Evolutionary conservation across 2,113 vertebrate species (phyloP), one percentile per base, ranked within the genome.

Genomic region (Amphiprion ocellaris): DNA sequence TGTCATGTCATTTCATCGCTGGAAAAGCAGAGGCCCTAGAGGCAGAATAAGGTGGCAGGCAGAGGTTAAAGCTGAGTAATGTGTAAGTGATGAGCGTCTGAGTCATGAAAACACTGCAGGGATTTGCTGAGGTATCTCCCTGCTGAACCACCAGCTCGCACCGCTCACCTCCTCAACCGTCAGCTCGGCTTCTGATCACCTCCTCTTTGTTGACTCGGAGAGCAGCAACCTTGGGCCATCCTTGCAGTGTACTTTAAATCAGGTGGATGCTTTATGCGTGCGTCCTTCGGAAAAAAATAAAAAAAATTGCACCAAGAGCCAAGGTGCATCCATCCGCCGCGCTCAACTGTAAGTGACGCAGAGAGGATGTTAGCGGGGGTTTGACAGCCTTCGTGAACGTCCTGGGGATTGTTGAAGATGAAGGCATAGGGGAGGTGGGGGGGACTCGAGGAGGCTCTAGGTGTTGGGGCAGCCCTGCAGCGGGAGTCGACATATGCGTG

Each of bases 11-110:
- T 83, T 74, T 89, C 68, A 82, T 70, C 79, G 74, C 59, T 82
- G 56, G 78, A 65, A 54, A 62, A 55, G 66, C 21, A 62, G 46
- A 62, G 65, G 59, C 56, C 75, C 41, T 10, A 10, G 6, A 14
- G 74, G 37, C 63, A 53, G 47, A 56, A 50, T 28, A 33, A 67
- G 16, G 53, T 63, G 53, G 49, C 65, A 56, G 21, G 74, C 24
- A 30, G 56, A 84, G 78, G 82, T 79, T 87, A 74, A 23, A 74
- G 79, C 83, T 84, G 83, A 89, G 52, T 87, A 87, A 89, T 90
- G 59, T 80, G 70, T 65, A 84, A 82, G 74, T 33, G 53, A 81
- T 64, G 79, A 69, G 70, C 58, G 53, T 84, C 71, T 59, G 75
- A 84, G 69, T 91, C 73, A 69, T 77, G 64, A 63, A 67, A 82